Percentiles rank a stretch among this genome's conserved stretches.
Conservation (phyloP, 2,113 vertebrate genomes). For the Peromyscus maniculatus region DNA sequence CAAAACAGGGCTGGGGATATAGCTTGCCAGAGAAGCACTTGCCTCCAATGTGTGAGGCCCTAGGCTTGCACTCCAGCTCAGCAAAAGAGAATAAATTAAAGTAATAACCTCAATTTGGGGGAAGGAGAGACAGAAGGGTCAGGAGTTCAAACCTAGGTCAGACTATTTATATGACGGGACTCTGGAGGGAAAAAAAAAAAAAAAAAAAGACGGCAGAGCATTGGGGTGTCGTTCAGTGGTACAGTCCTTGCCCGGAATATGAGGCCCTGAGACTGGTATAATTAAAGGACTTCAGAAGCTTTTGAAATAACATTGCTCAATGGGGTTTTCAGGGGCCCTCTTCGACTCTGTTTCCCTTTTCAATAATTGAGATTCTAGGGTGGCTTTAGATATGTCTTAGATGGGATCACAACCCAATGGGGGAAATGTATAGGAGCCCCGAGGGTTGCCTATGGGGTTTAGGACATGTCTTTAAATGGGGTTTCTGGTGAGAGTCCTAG, state of each 20-base stretch:
- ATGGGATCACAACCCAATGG: not conserved
- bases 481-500: not conserved
- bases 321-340: not conserved
- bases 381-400: not conserved
- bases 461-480: not conserved
- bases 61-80: not conserved
- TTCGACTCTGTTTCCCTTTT: not conserved
- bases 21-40: not conserved
- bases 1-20: not conserved
- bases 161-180: not conserved
- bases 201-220: not conserved
- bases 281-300: not conserved
- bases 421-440: not conserved
- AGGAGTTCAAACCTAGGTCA: too few relatives aligned
- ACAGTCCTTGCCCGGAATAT: not conserved
- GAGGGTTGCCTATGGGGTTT: not conserved
- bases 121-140: not conserved
- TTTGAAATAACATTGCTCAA: not conserved
- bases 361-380: not conserved
- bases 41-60: not conserved
- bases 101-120: not conserved
- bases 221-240: not conserved
- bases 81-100: not conserved
- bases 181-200: not conserved
- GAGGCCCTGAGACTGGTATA: not conserved